Conservation (phyloP, 2,888 invertebrate genomes). For the Trilocha varians region DNA sequence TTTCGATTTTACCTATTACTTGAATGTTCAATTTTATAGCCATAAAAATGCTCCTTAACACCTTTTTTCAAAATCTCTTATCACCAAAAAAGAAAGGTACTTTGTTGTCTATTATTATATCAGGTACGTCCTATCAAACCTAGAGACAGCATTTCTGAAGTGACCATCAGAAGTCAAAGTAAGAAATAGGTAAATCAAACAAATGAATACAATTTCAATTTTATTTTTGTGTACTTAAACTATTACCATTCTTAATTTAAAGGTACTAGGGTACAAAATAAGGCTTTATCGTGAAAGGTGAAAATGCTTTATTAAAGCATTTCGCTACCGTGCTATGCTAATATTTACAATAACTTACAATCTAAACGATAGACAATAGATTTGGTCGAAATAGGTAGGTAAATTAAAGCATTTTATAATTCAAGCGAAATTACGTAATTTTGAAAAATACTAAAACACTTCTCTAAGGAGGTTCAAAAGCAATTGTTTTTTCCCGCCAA, state of each 20-base stretch:
- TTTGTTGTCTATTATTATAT: no score
- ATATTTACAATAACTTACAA: conserved; percentile 45
- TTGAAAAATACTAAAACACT: no score
- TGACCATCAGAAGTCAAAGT: no score
- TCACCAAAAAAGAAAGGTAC: no score
- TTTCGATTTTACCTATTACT: no score
- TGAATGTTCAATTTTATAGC: no score
- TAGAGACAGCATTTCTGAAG: no score
- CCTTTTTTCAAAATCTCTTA: no score
- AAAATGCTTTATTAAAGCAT: conserved; percentile 65
- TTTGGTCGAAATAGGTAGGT: conserved; percentile 53
- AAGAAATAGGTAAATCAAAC: conserved; percentile 4
- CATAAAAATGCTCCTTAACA: no score
- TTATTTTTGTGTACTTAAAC: conserved; percentile 39
- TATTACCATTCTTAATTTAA: conserved; percentile 30
- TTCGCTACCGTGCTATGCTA: conserved; percentile 52
- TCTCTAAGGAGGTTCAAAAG: no score
- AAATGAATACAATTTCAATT: conserved; percentile 24
- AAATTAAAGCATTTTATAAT: conserved; percentile 48
- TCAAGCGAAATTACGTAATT: conserved; percentile 25
- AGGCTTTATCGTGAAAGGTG: conserved; percentile 68
- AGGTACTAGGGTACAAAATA: conserved; percentile 62
- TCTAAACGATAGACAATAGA: conserved; percentile 34
- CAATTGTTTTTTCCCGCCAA: no score
- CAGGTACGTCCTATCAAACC: no score